Percentiles rank a stretch among this genome's conserved stretches.
phyloP scores from a whole-genome alignment of 2,797 vertebrate genomes.

The Benthosema pterotum region DNA sequence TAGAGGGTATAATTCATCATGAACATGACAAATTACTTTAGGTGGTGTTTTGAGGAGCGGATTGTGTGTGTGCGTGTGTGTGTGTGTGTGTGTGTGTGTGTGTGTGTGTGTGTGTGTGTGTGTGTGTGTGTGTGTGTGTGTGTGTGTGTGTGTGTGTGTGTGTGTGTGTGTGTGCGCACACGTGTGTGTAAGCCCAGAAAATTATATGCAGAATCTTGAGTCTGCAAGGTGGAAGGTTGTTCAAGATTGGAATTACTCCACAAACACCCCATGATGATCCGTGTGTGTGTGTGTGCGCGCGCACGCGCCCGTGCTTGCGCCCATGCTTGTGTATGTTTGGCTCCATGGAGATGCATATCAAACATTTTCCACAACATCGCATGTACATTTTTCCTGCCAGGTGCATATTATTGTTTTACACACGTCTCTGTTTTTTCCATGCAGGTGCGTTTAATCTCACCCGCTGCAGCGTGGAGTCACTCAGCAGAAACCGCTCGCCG shows the following conservation, averaged over 20 bases:
- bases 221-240: conserved; percentile 51
- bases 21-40: conserved; percentile 77
- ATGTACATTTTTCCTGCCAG: conserved; percentile 36
- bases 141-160: conserved; percentile 19
- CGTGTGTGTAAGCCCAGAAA: conserved; percentile 23
- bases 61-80: conserved; percentile 24
- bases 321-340: not conserved
- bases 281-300: not conserved
- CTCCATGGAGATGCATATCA: conserved; percentile 39
- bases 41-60: conserved; percentile 51
- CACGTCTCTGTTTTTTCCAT: conserved; percentile 40
- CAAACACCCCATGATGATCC: conserved; percentile 15
- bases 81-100: conserved; percentile 11
- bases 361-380: conserved; percentile 31
- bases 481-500: conserved; percentile 29
- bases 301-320: not conserved
- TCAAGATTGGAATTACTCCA: conserved; percentile 48
- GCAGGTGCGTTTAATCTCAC: conserved; percentile 33
- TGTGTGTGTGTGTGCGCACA: conserved; percentile 15
- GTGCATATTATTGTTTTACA: conserved; percentile 30
- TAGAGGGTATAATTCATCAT: conserved; percentile 77
- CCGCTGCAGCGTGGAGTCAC: conserved; percentile 36
- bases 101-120: conserved; percentile 11
- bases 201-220: conserved; percentile 56
- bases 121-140: conserved; percentile 16